phyloP scores from a whole-genome alignment of 2,797 vertebrate genomes.

The Neoniphon sammara region DNA sequence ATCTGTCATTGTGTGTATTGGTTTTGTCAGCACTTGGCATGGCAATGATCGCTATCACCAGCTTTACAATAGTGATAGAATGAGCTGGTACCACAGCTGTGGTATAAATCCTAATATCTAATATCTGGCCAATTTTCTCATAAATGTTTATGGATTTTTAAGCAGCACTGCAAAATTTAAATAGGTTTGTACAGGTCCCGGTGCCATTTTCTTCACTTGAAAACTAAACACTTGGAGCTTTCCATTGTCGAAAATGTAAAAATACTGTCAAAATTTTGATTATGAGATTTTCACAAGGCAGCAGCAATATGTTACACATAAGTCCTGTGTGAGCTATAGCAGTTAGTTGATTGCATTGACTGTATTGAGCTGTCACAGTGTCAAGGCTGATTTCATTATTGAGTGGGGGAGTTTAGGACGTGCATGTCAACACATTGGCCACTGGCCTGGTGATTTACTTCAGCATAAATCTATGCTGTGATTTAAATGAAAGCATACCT shows the following conservation, averaged over 20 bases:
- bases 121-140: too few species aligned
- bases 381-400: conserved; percentile 72
- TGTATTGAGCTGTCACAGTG: conserved; percentile 52
- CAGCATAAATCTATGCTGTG: conserved; percentile 62
- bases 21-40: neutral
- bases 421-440: conserved; percentile 67
- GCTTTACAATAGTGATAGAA: neutral
- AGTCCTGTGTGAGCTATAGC: neutral
- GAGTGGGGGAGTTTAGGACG: conserved; percentile 55
- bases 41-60: neutral
- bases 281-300: neutral
- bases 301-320: neutral
- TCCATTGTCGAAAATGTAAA: neutral
- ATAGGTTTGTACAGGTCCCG: too few species aligned
- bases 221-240: neutral
- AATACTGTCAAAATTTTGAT: too few species aligned
- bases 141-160: too few species aligned
- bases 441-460: conserved; percentile 65
- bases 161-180: too few species aligned
- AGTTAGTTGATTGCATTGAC: conserved; percentile 67
- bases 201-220: too few species aligned
- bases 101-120: too few species aligned
- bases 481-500: conserved; percentile 70
- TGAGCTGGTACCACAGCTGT: neutral
- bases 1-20: neutral